Base-by-base conservation (phyloP, 2,888 invertebrate species). In the Drosophila robusta region DNA sequence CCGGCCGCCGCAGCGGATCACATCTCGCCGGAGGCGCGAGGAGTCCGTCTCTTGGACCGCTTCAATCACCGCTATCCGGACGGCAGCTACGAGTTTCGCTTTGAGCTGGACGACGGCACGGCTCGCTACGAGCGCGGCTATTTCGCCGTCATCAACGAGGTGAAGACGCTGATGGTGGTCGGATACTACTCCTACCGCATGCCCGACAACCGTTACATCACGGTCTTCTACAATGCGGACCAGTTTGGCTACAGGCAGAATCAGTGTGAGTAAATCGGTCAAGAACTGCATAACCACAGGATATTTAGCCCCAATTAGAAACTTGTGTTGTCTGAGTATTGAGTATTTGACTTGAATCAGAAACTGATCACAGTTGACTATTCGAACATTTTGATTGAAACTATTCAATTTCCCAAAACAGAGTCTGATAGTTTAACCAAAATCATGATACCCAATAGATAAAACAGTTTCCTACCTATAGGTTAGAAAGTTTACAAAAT, bases 171-270 rank as follows among this genome's bases (percentile, higher is more conserved):
- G 7, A 90, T 91, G 54, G 91, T 91, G 0, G 90, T 90, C 1
- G 91, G 91, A 6, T 92, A 91, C 49, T 91, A 91, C 41, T 87
- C 91, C 3, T 91, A 91, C 55, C 88, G 90, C 7, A 83, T 90
- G 84, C 79, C 89, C 26, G 87, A 90, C 60, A 82, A 78, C 0
- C 80, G 90, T 1, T 92, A 84, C 38, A 61, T 91, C 7, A 92
- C 91, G 0, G 92, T 92, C 4, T 91, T 91, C 80, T 91, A 92
- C 38, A 92, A 91, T 70, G 91, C 92, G 29, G 91, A 91, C 78
- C 91, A 89, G 46, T 80, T 85, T 73, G 91, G 91, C 39, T 92
- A 90, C 32, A 76, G 90, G 0, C 91, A 91, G 61, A 91, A 90
- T 75, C 91, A 91, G 71, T 87, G 91, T 91, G 56, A 90, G 91